phyloP scores from a whole-genome alignment of 2,113 vertebrate species.

The Coreoperca whiteheadi region DNA sequence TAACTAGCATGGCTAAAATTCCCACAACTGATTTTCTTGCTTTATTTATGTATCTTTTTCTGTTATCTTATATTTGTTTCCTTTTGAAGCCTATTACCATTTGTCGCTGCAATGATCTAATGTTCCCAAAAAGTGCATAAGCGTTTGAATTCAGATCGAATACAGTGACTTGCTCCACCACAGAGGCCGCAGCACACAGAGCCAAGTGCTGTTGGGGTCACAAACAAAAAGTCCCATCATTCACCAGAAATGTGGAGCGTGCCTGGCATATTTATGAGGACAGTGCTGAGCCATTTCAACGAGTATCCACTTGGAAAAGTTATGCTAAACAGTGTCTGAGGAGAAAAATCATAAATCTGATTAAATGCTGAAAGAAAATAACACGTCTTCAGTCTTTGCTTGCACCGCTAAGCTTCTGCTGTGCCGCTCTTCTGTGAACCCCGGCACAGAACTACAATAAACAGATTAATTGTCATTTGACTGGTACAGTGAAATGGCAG shows the following conservation, averaged over 20 bases:
- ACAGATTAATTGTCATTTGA: conserved; percentile 34
- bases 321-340: conserved; percentile 16
- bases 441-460: conserved; percentile 22
- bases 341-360: conserved; percentile 35
- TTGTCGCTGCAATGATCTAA: background rate
- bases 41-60: background rate
- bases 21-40: background rate
- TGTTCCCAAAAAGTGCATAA: background rate
- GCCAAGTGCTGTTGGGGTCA: background rate
- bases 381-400: background rate
- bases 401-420: conserved; percentile 28
- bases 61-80: background rate
- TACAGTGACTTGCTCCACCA: background rate
- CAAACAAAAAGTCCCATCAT: background rate
- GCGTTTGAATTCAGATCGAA: conserved; percentile 8
- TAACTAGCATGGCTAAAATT: background rate
- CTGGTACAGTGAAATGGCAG: conserved; percentile 16
- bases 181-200: background rate
- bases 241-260: conserved; percentile 9
- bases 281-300: background rate
- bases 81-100: background rate
- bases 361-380: conserved; percentile 19
- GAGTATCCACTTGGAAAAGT: conserved; percentile 6
- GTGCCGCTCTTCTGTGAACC: background rate
- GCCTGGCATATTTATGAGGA: conserved; percentile 16